Evolutionary conservation across 2,797 vertebrate genomes (phyloP).

Genomic region (Amblyopsis hoosieri): DNA sequence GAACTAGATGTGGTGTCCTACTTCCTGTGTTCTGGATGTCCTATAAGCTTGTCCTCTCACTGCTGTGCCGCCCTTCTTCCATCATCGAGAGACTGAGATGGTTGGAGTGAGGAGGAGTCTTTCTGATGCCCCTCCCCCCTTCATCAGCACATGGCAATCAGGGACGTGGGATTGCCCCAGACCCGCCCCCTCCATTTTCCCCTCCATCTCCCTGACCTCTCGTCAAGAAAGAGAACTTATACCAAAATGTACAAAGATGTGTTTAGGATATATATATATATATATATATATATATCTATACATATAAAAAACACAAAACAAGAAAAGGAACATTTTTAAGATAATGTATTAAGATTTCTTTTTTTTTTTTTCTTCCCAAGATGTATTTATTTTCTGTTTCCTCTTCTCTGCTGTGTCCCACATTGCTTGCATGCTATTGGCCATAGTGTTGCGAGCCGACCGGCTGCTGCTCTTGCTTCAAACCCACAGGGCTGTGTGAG

Average conservation of each 20-base stretch:
- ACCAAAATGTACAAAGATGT: constrained; percentile 97
- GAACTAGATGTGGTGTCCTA: constrained; percentile 49
- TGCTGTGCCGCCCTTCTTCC: constrained; percentile 70
- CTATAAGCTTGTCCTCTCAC: constrained; percentile 75
- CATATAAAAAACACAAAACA: constrained; percentile 77
- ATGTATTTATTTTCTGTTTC: constrained; percentile 99
- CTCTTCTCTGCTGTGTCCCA: constrained; percentile 74
- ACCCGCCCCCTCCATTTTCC: constrained; percentile 21
- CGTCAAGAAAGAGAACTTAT: constrained; percentile 77
- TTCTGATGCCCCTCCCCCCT: constrained; percentile 42
- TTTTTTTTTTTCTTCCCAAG: constrained; percentile 78
- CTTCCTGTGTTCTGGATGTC: constrained; percentile 69
- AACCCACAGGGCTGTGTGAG: constrained; percentile 57
- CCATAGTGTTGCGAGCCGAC: constrained; percentile 63
- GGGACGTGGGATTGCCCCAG: constrained; percentile 69
- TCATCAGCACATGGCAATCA: constrained; percentile 79
- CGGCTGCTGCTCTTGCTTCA: constrained; percentile 61
- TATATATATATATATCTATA: constrained; percentile 87
- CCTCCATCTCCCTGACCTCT: constrained; percentile 51
- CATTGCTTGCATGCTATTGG: constrained; percentile 72
- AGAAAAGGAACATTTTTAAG: constrained; percentile 79
- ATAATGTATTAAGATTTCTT: constrained; percentile 82
- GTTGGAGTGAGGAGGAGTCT: constrained; percentile 56
- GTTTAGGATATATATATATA: constrained; percentile 85
- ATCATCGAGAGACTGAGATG: constrained; percentile 31